phyloP scores from a whole-genome alignment of 2,113 vertebrate species.

The Ciconia stormi region DNA sequence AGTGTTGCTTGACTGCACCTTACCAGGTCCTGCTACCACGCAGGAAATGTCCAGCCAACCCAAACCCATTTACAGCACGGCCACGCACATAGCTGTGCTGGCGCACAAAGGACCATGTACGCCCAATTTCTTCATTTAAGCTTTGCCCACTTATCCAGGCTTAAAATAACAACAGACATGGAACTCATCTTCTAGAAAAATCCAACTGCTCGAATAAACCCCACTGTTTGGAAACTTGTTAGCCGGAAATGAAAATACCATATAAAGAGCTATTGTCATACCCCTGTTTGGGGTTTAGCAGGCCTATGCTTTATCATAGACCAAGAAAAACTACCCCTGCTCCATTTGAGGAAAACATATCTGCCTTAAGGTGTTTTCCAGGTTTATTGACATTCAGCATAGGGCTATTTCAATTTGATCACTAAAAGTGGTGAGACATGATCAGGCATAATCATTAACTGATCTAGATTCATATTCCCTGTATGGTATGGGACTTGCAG shows the following conservation, averaged over 20 bases:
- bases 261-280: background rate
- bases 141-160: background rate
- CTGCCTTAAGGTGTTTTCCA: background rate
- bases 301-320: background rate
- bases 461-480: background rate
- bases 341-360: background rate
- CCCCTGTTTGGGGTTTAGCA: background rate
- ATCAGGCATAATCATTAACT: background rate
- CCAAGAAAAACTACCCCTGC: background rate
- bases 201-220: background rate
- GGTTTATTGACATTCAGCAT: background rate
- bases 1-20: background rate
- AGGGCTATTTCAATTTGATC: background rate
- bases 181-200: background rate
- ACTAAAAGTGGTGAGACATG: background rate
- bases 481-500: background rate
- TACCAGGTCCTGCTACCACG: background rate
- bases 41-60: background rate
- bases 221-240: background rate
- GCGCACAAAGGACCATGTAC: rapidly evolving
- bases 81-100: background rate
- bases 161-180: background rate
- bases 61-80: background rate
- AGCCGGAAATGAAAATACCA: background rate
- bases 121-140: background rate